phyloP scores from a whole-genome alignment of 2,113 vertebrate species.

The Corythaixoides concolor region DNA sequence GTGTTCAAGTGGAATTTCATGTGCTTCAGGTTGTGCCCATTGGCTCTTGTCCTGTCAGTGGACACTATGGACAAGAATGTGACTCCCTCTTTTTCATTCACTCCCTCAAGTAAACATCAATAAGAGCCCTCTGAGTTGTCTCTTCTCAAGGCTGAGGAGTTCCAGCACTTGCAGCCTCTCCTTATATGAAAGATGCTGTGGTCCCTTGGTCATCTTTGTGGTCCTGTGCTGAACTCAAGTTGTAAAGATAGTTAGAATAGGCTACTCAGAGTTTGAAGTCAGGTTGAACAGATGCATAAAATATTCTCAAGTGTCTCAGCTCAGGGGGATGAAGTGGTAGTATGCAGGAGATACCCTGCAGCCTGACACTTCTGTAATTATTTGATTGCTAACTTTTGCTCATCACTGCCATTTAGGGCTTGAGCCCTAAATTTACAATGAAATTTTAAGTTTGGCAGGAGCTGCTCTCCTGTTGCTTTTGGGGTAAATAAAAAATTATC shows the following conservation, averaged over 20 bases:
- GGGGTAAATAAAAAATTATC: not conserved
- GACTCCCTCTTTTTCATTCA: not conserved
- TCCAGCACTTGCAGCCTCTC: not conserved
- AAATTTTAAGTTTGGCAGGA: not conserved
- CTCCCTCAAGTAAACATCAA: not conserved
- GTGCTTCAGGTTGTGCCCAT: no score
- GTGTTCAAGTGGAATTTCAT: no score
- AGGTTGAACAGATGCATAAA: not conserved
- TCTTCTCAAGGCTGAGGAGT: not conserved
- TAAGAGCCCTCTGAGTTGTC: not conserved
- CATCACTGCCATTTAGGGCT: not conserved
- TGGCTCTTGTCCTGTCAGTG: no score
- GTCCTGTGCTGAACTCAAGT: not conserved
- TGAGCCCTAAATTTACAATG: not conserved
- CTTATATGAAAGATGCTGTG: not conserved
- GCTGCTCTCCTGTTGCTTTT: not conserved
- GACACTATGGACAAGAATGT: not conserved
- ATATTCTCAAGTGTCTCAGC: not conserved
- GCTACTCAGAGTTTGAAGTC: not conserved
- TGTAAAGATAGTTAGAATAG: not conserved
- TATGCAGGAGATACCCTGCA: not conserved
- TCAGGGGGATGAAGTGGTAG: not conserved
- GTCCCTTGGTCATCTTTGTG: not conserved
- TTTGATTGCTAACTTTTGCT: not conserved
- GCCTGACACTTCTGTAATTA: not conserved